phyloP scores from a whole-genome alignment of 2,113 vertebrate genomes.

The Gymnarchus niloticus region DNA sequence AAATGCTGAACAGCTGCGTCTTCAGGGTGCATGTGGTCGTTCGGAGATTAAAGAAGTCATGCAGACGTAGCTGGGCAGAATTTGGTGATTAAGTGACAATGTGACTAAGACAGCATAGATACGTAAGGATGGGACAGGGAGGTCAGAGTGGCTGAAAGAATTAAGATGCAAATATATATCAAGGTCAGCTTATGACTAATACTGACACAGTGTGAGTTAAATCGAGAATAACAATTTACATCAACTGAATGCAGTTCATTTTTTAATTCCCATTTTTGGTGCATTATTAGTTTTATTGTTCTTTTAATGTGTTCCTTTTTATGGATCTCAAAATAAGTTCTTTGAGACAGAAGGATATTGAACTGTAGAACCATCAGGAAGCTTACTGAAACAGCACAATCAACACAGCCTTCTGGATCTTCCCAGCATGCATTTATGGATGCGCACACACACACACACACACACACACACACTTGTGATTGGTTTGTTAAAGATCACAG shows the following conservation, averaged over 20 bases:
- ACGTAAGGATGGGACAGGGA: not conserved
- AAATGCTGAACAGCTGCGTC: not conserved
- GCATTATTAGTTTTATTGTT: not conserved
- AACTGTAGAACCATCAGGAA: not conserved
- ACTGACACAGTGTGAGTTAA: not conserved
- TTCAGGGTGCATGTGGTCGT: not conserved
- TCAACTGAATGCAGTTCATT: not conserved
- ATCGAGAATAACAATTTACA: not conserved
- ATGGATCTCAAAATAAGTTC: not conserved
- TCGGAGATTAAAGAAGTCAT: not conserved
- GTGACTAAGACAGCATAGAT: not conserved
- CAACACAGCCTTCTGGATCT: not conserved
- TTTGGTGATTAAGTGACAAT: not conserved
- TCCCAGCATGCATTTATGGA: not conserved
- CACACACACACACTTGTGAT: not conserved
- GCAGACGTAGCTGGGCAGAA: not conserved
- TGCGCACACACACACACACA: not conserved
- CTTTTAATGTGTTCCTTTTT: not conserved
- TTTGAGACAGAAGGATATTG: not conserved
- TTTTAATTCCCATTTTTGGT: not conserved
- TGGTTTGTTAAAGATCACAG: not conserved
- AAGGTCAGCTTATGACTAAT: slow-evolving; percentile 11
- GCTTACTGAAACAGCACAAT: not conserved
- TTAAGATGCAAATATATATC: not conserved
- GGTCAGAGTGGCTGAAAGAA: not conserved